Conservation (phyloP, 2,888 invertebrate genomes). For the Troides aeacus region DNA sequence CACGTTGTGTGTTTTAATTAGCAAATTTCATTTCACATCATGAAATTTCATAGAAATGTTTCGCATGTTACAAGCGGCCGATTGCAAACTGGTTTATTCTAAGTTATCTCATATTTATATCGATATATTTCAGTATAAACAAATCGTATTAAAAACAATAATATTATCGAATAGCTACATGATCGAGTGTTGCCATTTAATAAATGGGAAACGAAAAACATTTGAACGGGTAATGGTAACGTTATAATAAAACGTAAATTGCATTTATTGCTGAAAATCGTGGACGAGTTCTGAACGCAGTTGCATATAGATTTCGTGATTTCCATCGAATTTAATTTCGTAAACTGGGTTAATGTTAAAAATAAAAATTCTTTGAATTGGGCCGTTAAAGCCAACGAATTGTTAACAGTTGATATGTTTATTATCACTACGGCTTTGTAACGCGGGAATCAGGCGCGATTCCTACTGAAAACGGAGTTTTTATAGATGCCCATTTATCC, state of each 20-base stretch:
- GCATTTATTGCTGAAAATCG: slow-evolving; percentile 6
- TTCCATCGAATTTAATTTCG: slow-evolving; percentile 29
- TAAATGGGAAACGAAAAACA: neutral
- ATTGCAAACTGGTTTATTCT: no score
- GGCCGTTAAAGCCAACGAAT: slow-evolving; percentile 54
- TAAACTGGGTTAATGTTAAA: slow-evolving; percentile 40
- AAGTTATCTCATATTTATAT: no score
- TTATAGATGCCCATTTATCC: slow-evolving; percentile 59
- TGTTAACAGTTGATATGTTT: slow-evolving; percentile 69
- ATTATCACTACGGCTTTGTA: slow-evolving; percentile 61
- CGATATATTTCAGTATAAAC: no score
- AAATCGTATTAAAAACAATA: neutral
- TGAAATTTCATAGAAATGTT: no score
- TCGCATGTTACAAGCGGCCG: no score
- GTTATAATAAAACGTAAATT: slow-evolving; percentile 14
- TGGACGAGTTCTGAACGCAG: slow-evolving; percentile 8
- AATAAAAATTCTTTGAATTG: slow-evolving; percentile 57
- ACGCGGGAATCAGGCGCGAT: slow-evolving; percentile 59
- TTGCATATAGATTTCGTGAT: slow-evolving; percentile 22
- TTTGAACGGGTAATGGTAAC: slow-evolving; percentile 1
- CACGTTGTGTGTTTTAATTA: neutral
- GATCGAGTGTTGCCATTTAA: no score
- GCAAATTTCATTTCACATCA: neutral
- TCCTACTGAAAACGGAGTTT: slow-evolving; percentile 66
- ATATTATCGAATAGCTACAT: neutral